Evolutionary conservation across 2,888 invertebrate species (phyloP).

Genomic region (Gibbula magus): DNA sequence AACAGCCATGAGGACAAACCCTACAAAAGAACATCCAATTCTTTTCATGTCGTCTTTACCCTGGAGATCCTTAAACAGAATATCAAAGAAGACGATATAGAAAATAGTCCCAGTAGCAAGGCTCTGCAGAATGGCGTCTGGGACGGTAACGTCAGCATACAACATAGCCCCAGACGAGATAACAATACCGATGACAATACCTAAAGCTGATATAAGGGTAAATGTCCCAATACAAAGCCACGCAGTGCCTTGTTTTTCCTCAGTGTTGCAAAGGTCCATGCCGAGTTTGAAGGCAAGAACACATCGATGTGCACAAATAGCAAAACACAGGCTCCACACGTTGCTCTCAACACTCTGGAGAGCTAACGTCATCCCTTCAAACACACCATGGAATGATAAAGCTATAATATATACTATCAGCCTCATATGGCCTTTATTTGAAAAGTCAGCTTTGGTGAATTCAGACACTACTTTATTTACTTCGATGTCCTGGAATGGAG

Average conservation of each 20-base stretch:
- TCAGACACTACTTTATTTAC: conserved; percentile 65
- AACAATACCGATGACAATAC: conserved; percentile 62
- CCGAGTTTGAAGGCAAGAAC: conserved; percentile 67
- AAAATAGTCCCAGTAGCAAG: conserved; percentile 67
- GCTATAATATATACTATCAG: conserved; percentile 65
- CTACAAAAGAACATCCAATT: conserved; percentile 66
- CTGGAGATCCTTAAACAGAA: conserved; percentile 66
- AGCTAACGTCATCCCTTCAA: conserved; percentile 68
- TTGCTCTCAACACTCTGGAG: conserved; percentile 62
- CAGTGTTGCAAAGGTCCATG: conserved; percentile 59
- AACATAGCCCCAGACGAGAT: conserved; percentile 66
- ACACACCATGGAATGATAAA: conserved; percentile 67
- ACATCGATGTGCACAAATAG: conserved; percentile 62
- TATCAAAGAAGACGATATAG: conserved; percentile 68
- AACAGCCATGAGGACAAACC: conserved; percentile 66
- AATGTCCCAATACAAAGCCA: conserved; percentile 64
- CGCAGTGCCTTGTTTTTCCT: conserved; percentile 63
- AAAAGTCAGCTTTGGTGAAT: conserved; percentile 56
- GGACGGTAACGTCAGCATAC: conserved; percentile 64
- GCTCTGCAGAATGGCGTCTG: conserved; percentile 67
- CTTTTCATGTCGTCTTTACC: conserved; percentile 65
- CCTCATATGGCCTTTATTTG: conserved; percentile 59
- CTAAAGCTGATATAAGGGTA: conserved; percentile 62
- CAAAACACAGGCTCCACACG: conserved; percentile 67
- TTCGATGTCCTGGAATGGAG: conserved; percentile 49